phyloP scores from a whole-genome alignment of 2,113 vertebrate genomes.

The Bambusicola thoracicus region DNA sequence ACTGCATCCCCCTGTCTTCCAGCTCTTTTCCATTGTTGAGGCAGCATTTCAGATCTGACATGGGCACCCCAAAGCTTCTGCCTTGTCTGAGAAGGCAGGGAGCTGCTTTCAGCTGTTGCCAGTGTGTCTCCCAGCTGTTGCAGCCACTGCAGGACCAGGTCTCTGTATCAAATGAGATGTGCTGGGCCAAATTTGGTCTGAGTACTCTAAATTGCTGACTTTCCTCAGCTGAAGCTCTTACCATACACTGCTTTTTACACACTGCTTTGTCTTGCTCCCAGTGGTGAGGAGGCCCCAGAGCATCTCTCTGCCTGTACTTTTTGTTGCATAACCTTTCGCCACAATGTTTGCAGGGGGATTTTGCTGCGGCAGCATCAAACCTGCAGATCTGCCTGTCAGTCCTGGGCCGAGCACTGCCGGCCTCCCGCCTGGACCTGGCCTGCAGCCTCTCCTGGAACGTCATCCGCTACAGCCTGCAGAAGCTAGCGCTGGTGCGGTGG shows the following conservation, averaged over 20 bases:
- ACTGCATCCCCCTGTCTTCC: neutral
- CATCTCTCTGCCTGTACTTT: neutral
- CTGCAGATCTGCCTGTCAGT: conserved; percentile 91
- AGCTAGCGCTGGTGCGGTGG: conserved; percentile 91
- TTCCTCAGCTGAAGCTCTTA: neutral
- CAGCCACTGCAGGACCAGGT: neutral
- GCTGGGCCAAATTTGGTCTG: neutral
- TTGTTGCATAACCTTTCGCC: neutral
- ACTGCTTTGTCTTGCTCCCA: neutral
- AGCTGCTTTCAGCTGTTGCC: neutral
- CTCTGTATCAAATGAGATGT: neutral
- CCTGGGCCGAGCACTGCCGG: conserved; percentile 88
- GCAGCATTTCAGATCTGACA: neutral
- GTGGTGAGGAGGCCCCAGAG: neutral
- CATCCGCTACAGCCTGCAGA: conserved; percentile 93
- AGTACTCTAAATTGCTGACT: neutral
- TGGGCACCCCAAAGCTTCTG: neutral
- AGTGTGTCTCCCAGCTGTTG: neutral
- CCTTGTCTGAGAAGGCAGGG: neutral
- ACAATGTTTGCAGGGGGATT: conserved; percentile 83
- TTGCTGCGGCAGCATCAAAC: conserved; percentile 86
- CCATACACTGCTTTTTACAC: neutral
- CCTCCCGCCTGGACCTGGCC: conserved; percentile 88
- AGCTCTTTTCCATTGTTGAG: neutral
- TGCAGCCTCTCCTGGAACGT: conserved; percentile 96